Evolutionary conservation across 2,797 vertebrate genomes (phyloP).

Genomic region (Buceros bicornis): DNA sequence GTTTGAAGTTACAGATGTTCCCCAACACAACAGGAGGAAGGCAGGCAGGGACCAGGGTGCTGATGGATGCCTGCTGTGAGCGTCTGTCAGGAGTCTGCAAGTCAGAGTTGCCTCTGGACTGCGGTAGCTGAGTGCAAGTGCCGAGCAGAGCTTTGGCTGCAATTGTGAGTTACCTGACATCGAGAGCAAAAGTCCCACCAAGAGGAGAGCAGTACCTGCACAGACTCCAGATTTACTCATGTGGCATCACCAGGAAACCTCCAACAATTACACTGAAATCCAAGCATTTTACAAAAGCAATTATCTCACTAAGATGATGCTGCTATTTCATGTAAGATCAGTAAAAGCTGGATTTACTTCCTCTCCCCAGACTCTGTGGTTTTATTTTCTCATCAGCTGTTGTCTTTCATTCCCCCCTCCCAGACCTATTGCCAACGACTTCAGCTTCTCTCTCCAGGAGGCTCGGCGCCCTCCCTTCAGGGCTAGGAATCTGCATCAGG

Average conservation of each 20-base stretch:
- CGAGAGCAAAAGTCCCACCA: fast-evolving
- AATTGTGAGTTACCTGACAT: background rate
- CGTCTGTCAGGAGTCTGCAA: background rate
- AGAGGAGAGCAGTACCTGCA: background rate
- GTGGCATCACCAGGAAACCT: background rate
- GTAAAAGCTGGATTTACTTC: background rate
- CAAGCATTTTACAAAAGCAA: constrained; percentile 3
- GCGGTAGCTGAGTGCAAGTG: background rate
- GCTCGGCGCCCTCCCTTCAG: background rate
- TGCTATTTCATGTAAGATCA: background rate
- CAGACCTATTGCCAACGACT: background rate
- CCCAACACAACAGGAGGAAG: background rate
- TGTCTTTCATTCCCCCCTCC: background rate
- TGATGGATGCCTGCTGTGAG: background rate
- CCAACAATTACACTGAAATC: background rate
- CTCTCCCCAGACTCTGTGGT: background rate
- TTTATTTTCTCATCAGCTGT: constrained; percentile 24
- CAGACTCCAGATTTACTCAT: background rate
- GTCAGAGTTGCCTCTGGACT: background rate
- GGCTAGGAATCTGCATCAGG: background rate
- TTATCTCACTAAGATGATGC: background rate
- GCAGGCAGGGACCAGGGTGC: background rate
- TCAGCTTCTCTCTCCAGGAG: background rate
- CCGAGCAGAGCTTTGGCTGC: background rate
- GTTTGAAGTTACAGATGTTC: background rate